These are phyloP conservation scores for Siniperca obscura DNA, from an alignment of 2,797 vertebrate genomes.

Conservation along the genomic window DNA sequence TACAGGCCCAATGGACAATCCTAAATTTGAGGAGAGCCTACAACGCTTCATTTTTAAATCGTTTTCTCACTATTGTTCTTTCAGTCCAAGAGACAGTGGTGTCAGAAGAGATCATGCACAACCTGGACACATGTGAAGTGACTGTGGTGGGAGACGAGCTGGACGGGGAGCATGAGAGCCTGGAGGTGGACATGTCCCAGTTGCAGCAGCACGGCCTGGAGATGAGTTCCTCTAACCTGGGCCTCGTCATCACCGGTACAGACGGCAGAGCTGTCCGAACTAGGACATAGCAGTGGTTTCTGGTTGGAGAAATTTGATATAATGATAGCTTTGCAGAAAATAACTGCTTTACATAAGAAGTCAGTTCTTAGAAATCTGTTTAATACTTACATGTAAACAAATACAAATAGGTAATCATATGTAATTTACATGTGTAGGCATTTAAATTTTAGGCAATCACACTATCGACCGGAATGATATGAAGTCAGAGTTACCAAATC, in stretches of 20 bases:
- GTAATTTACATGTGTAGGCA: neutral
- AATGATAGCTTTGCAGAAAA: neutral
- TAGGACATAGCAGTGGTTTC: neutral
- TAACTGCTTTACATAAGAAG: neutral
- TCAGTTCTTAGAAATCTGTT: neutral
- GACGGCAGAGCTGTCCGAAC: neutral
- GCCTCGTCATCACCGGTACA: slow-evolving; percentile 92
- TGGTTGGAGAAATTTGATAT: neutral
- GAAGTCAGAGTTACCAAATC: neutral
- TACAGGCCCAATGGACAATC: neutral
- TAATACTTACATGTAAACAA: neutral
- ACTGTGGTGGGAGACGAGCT: slow-evolving; percentile 93
- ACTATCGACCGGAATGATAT: neutral
- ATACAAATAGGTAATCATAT: neutral
- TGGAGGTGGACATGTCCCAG: slow-evolving; percentile 91
- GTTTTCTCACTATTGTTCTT: neutral
- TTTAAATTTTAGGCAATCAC: neutral
- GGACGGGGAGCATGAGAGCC: slow-evolving; percentile 92
- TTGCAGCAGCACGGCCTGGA: slow-evolving; percentile 93
- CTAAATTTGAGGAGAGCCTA: neutral
- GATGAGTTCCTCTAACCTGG: slow-evolving; percentile 92
- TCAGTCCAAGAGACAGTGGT: slow-evolving; percentile 97
- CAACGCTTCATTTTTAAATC: neutral
- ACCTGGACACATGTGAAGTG: slow-evolving; percentile 96
- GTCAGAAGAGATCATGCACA: slow-evolving; percentile 98